These are phyloP conservation scores for Blastomussa wellsi DNA, from an alignment of 92 coral and sea anemone species.

Conservation along the genomic window DNA sequence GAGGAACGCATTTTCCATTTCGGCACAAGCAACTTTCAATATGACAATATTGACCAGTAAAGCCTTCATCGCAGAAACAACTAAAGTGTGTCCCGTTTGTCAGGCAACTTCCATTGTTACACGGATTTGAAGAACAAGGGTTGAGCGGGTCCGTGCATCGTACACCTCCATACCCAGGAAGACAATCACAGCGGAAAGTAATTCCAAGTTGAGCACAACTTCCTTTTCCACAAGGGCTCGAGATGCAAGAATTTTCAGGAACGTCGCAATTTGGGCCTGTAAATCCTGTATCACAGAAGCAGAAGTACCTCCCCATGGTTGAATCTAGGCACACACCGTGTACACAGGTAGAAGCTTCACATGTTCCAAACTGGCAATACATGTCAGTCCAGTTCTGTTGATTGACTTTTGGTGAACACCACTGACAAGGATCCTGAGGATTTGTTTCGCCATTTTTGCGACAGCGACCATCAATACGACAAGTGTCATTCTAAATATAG, in stretches of 20 bases:
- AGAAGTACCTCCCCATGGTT: conserved; percentile 49
- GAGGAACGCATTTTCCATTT: conserved; percentile 36
- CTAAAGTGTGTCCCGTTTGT: conserved; percentile 19
- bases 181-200: conserved; percentile 65
- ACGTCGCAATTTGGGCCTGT: conserved; percentile 35
- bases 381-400: conserved; percentile 68
- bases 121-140: conserved; percentile 61
- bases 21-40: conserved; percentile 37
- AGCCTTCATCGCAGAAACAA: conserved; percentile 27
- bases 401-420: conserved; percentile 57
- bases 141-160: conserved; percentile 51
- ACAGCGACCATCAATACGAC: conserved; percentile 80
- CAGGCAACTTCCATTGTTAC: conserved; percentile 69
- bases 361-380: conserved; percentile 59
- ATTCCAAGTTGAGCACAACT: conserved; percentile 40
- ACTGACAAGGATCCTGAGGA: conserved; percentile 57
- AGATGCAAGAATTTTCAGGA: conserved; percentile 49
- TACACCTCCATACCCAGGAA: conserved; percentile 65
- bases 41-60: conserved; percentile 63
- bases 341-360: conserved; percentile 62
- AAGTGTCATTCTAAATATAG: conserved; percentile 65
- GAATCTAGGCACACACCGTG: conserved; percentile 69
- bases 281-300: conserved; percentile 79
- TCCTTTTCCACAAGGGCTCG: conserved; percentile 73
- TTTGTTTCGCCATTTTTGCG: conserved; percentile 58